Base-by-base conservation (phyloP, 2,797 vertebrate species). In the Notolabrus celidotus region DNA sequence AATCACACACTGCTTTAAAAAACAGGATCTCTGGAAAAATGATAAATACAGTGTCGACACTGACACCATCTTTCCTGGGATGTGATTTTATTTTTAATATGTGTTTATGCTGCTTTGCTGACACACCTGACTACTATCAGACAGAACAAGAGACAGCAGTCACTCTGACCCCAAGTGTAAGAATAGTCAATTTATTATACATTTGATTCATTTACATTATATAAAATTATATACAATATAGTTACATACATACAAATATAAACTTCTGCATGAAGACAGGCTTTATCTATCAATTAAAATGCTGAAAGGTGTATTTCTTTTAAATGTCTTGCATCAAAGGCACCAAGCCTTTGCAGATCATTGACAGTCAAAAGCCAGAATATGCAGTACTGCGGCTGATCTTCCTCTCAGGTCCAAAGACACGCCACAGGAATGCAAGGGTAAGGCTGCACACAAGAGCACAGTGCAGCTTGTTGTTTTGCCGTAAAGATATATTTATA, bases 161-260 rank as follows among this genome's bases (percentile, higher is more conserved):
- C 36, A 29, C 22, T 23, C 10, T 16, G 22, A 20, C 25, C 16
- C 49, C 5, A 34, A 22, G 29, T 68, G 45, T 72, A 60, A 75
- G 63, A 89, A 80, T 45, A 71, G 54, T 80, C 34, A 20, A 66
- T 92, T 89, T 88, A 89, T 87, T 89, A 86, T 12, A 77, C 29
- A 84, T 61, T 41, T 50, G 20, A 62, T 69, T 81, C 33, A 63
- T 34, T 47, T 45, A 64, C 43, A 62, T n/a, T 65, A 74, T 83
- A 76, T 67, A 83, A 80, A 86, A 60, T 56, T 83, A 83, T 85
- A 50, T 84, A 89, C 86, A 88, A 43, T 71, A 74, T 76, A 78
- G 54, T 74, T 80, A 85, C 64, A 86, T 75, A 83, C 53, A 58
- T 86, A 86, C 58, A 87, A 84, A 82, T 74, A 86, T 60, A 80